phyloP scores from a whole-genome alignment of 2,797 vertebrate species.

The Podarcis siculus region DNA sequence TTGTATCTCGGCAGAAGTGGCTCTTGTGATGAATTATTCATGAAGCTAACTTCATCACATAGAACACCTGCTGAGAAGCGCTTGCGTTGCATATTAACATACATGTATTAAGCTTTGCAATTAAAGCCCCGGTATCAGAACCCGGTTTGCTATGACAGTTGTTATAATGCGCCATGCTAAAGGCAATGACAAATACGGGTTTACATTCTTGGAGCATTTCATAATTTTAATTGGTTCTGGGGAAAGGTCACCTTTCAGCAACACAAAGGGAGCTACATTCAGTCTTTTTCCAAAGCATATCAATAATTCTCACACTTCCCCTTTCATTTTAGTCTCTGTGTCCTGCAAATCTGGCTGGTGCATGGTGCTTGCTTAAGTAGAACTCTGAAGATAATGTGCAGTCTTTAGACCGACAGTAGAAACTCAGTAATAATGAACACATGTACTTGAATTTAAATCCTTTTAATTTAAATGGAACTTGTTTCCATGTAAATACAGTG shows the following conservation, averaged over 20 bases:
- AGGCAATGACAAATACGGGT: constrained; percentile 56
- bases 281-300: constrained; percentile 30
- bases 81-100: constrained; percentile 64
- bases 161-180: constrained; percentile 53
- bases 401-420: background rate
- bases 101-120: constrained; percentile 61
- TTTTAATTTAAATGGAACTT: background rate
- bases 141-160: constrained; percentile 66
- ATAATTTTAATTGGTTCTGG: constrained; percentile 63
- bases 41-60: constrained; percentile 62
- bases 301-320: constrained; percentile 26
- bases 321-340: constrained; percentile 17
- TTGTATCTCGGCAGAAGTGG: constrained; percentile 69
- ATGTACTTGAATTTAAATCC: background rate
- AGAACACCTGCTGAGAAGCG: constrained; percentile 71
- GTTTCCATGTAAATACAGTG: background rate
- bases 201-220: constrained; percentile 58
- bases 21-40: constrained; percentile 75
- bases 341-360: background rate
- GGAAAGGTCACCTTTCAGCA: constrained; percentile 57
- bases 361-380: background rate
- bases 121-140: constrained; percentile 62
- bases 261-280: constrained; percentile 30
- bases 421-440: background rate
- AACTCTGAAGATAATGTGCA: background rate